Conservation (phyloP, 2,888 invertebrate genomes). For the Lutraria lutraria region DNA sequence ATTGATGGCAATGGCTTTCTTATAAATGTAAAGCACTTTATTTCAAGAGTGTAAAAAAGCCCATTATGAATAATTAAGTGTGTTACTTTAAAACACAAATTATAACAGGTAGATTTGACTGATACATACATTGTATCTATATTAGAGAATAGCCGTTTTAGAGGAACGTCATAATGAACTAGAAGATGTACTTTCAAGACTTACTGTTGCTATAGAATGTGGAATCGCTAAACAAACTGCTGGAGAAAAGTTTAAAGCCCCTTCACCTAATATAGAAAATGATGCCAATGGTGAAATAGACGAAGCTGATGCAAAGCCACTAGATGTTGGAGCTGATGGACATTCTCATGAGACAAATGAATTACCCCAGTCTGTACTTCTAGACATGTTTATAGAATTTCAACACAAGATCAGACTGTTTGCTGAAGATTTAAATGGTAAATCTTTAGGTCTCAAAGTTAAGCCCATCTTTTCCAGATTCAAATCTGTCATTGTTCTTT, state of each 20-base stretch:
- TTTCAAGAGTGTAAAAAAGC: no score
- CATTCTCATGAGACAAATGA: background rate
- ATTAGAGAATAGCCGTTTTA: constrained; percentile 57
- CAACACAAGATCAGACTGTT: constrained; percentile 62
- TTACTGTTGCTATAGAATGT: constrained; percentile 57
- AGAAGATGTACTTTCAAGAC: constrained; percentile 60
- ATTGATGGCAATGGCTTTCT: no score
- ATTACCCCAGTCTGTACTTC: constrained; percentile 36
- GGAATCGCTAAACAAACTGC: background rate
- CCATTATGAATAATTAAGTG: no score
- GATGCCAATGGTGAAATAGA: background rate
- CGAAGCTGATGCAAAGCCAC: background rate
- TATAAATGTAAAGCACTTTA: no score
- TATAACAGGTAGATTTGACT: no score
- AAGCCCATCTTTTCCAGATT: no score
- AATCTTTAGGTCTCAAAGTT: background rate
- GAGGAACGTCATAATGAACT: constrained; percentile 66
- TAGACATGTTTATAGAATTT: constrained; percentile 66
- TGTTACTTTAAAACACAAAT: no score
- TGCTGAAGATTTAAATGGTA: constrained; percentile 68
- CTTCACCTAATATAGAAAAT: background rate
- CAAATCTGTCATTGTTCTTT: no score
- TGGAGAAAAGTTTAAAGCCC: background rate
- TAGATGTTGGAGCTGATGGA: constrained; percentile 12
- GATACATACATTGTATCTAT: no score